phyloP scores from a whole-genome alignment of 2,113 vertebrate species.

The Oryctolagus cuniculus region DNA sequence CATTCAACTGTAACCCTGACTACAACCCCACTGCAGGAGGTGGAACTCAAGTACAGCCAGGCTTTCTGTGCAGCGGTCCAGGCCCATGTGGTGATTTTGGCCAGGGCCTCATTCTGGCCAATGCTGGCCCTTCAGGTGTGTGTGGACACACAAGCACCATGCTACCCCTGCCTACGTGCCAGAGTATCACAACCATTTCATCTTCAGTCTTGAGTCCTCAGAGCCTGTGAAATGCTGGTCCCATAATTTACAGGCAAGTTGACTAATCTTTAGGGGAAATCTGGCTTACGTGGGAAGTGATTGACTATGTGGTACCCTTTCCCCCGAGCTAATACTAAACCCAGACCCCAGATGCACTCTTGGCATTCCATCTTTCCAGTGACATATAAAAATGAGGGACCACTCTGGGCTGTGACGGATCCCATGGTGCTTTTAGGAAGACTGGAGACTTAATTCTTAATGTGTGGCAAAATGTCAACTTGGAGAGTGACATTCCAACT shows the following conservation, averaged over 20 bases:
- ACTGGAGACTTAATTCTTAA: conserved; percentile 22
- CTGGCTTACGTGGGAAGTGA: conserved; percentile 63
- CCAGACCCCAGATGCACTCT: conserved; percentile 67
- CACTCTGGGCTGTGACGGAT: conserved; percentile 35
- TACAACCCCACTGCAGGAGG: no score
- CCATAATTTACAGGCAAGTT: conserved; percentile 37
- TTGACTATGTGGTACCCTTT: conserved; percentile 69
- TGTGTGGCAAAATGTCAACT: conserved; percentile 26
- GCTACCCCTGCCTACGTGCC: neutral
- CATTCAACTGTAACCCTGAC: no score
- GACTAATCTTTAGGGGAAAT: conserved; percentile 63
- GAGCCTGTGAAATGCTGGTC: neutral
- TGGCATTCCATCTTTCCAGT: conserved; percentile 64
- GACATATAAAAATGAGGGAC: conserved; percentile 76
- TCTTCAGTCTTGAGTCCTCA: neutral
- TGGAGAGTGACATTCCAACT: neutral
- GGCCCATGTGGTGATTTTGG: neutral
- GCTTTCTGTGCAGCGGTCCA: neutral
- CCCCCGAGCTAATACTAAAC: conserved; percentile 66
- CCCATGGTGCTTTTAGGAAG: conserved; percentile 40
- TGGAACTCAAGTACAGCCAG: fast-evolving
- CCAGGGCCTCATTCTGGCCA: neutral
- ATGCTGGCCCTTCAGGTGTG: neutral
- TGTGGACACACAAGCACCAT: fast-evolving
- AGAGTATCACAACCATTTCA: neutral